A percentile compares a stretch with the other conserved stretches of the same genome.
These are phyloP conservation scores for Charanyca ferruginea DNA, from an alignment of 2,888 invertebrate species.

Conservation along the genomic window DNA sequence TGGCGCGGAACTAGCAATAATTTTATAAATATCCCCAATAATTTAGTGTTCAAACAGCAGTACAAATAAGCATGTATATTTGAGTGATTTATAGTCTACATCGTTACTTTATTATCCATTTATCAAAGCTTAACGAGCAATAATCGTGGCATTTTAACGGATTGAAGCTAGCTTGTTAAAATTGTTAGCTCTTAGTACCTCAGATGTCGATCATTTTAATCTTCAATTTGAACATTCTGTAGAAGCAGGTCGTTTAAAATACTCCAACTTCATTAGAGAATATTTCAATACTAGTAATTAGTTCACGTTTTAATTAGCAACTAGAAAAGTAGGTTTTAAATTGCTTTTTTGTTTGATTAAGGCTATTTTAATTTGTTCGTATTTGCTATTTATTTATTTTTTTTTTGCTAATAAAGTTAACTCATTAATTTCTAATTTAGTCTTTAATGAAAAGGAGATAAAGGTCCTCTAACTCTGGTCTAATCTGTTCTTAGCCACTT, in stretches of 20 bases:
- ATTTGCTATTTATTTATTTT: slow-evolving; percentile 14
- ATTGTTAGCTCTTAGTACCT: slow-evolving; percentile 73
- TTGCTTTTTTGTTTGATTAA: slow-evolving; percentile 37
- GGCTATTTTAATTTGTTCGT: slow-evolving; percentile 27
- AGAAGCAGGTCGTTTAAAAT: slow-evolving; percentile 51
- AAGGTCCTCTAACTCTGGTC: background rate
- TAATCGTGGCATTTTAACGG: slow-evolving; percentile 80
- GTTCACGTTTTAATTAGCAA: slow-evolving; percentile 49
- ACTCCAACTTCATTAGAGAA: slow-evolving; percentile 58
- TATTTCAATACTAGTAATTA: slow-evolving; percentile 55
- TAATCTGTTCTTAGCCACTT: background rate
- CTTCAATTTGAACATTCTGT: slow-evolving; percentile 66
- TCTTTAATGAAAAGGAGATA: background rate
- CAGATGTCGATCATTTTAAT: slow-evolving; percentile 70
- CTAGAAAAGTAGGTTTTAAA: slow-evolving; percentile 38
- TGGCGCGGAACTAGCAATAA: slow-evolving; percentile 35
- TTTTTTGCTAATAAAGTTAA: too few relatives aligned
- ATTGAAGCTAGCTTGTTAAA: slow-evolving; percentile 79
- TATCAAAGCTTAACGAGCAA: slow-evolving; percentile 85
- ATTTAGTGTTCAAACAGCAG: slow-evolving; percentile 54
- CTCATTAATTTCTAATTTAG: slow-evolving; percentile 10
- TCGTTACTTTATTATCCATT: slow-evolving; percentile 85
- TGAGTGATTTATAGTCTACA: slow-evolving; percentile 77
- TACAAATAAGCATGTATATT: slow-evolving; percentile 68
- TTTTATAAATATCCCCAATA: slow-evolving; percentile 55